A percentile compares a stretch with the other conserved stretches of the same genome.
These are phyloP conservation scores for Aquatica leii DNA, from an alignment of 2,888 invertebrate species.

Conservation along the genomic window DNA sequence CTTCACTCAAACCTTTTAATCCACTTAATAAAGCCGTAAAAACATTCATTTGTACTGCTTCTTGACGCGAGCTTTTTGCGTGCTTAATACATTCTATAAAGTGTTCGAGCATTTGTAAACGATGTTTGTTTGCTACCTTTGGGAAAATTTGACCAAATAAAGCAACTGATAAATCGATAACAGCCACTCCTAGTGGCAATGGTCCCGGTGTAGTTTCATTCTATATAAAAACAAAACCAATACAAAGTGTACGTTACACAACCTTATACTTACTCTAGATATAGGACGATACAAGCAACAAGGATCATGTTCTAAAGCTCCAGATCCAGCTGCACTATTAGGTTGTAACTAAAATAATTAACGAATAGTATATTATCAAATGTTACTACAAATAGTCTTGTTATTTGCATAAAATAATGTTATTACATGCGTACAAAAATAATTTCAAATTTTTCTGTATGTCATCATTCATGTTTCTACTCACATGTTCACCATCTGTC, in stretches of 20 bases:
- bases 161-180: conserved; percentile 92
- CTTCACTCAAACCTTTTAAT: conserved; percentile 85
- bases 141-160: conserved; percentile 96
- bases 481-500: conserved; percentile 83
- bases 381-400: too few species aligned
- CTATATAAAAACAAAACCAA: conserved; percentile 58
- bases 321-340: conserved; percentile 94
- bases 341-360: conserved; percentile 78
- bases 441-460: conserved; percentile 3
- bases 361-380: conserved; percentile 19
- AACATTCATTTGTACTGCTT: conserved; percentile 96
- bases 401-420: too few species aligned
- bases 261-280: conserved; percentile 65
- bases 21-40: conserved; percentile 93
- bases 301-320: conserved; percentile 96
- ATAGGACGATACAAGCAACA: conserved; percentile 86
- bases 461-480: conserved; percentile 57
- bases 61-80: conserved; percentile 91
- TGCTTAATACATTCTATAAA: conserved; percentile 94
- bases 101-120: conserved; percentile 96
- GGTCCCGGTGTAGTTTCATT: conserved; percentile 75
- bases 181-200: conserved; percentile 92
- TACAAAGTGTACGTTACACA: neutral
- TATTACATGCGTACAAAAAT: conserved; percentile 9
- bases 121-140: conserved; percentile 93